Evolutionary conservation across 2,888 invertebrate genomes (phyloP), one percentile per base, ranked within the genome.

Genomic region (Plutella xylostella): DNA sequence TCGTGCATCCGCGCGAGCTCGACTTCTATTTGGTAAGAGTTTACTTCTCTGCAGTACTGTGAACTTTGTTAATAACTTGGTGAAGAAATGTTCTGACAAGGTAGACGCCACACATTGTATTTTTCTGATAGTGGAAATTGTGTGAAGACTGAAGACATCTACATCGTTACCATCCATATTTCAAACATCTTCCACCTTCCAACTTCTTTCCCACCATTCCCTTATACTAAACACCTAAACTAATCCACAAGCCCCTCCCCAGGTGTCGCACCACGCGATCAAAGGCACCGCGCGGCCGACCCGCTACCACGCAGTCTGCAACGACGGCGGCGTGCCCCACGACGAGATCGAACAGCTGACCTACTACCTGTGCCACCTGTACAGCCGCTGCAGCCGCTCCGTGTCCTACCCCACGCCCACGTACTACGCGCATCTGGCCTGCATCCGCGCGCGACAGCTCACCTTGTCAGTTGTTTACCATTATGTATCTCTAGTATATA

Each of bases 391-490:
- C 64, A 91, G 90, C 51, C 85, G 95, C 57, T 80, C 93, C 31
- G 94, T 94, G 0, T 93, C 93, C 12, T 94, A 94, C 75, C 94
- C 94, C 4, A 92, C 94, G 2, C 94, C 94, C 1, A 94, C 94
- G 0, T 94, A 94, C 73, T 92, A 94, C 69, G 93, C 94, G 12
- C 94, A 94, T 74, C 86, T 94, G 42, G 93, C 91, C n/a, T 94
- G 93, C 11, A 88, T 90, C 43, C 85, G 94, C 14, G 93, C 87
- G 2, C 68, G 85, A 38, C 77, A 85, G 17, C 77, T 86, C 15
- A 86, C 84, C 1, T 57, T 64, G 86, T 79, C 64, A 67, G 85
- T 79, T 42, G n/a, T 45, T 9, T 22, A 14, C 19, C 18, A 25
- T 25, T 7, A 25, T 25, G 9, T 25, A 7, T 7, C 9, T 7